Conservation (phyloP, 23 tunicate species). For the Ascidia mentula region DNA sequence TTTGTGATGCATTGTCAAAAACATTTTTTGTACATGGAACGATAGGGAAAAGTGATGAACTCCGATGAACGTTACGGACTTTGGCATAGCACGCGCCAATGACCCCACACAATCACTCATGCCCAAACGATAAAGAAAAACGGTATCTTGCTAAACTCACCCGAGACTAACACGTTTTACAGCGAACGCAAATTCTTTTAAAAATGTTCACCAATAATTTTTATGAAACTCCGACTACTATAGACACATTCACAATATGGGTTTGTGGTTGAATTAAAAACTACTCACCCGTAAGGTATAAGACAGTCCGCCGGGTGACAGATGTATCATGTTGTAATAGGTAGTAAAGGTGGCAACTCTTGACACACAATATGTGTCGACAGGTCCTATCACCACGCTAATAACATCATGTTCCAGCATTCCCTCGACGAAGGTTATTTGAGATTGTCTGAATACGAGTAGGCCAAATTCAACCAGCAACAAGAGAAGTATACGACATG, state of each 20-base stretch:
- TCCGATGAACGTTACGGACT: too few species aligned
- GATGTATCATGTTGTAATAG: constrained; percentile 34
- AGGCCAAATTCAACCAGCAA: not conserved
- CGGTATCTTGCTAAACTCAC: too few species aligned
- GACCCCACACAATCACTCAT: too few species aligned
- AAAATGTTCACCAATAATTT: too few species aligned
- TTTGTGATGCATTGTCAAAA: not conserved
- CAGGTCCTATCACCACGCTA: constrained; percentile 40
- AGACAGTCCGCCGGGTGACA: constrained; percentile 30
- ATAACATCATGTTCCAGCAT: constrained; percentile 25
- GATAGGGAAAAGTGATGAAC: too few species aligned
- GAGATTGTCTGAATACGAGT: constrained; percentile 23
- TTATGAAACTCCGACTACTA: too few species aligned
- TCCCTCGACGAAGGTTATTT: constrained; percentile 40
- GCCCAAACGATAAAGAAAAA: not conserved
- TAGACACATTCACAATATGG: not conserved
- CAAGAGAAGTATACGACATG: too few species aligned
- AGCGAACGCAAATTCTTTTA: too few species aligned
- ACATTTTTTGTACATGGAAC: too few species aligned
- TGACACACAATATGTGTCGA: constrained; percentile 32
- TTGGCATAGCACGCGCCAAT: too few species aligned
- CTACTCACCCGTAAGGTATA: constrained; percentile 30
- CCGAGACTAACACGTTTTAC: too few species aligned
- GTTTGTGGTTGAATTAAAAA: not conserved
- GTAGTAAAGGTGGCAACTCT: constrained; percentile 31